These are phyloP conservation scores for Orchesella flavescens DNA, from an alignment of 2,888 invertebrate species.

Conservation along the genomic window DNA sequence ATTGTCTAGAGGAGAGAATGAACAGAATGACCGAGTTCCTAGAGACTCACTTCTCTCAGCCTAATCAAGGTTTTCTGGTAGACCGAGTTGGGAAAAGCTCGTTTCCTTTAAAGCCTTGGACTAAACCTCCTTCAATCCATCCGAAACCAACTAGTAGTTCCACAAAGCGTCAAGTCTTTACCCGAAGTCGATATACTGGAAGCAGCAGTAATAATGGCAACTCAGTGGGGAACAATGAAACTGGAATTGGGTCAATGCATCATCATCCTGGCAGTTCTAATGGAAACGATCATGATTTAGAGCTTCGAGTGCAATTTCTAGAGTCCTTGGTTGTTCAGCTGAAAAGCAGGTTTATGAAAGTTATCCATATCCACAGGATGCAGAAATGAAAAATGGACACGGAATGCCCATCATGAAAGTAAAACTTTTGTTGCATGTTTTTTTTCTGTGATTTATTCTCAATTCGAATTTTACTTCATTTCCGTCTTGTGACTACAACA, in stretches of 20 bases:
- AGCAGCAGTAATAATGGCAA: not conserved
- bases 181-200: not conserved
- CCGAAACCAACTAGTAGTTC: constrained; percentile 29
- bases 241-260: not conserved
- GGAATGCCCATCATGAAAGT: not conserved
- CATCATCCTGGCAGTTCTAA: not conserved
- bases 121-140: not conserved
- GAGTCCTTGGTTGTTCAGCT: constrained; percentile 22
- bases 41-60: not conserved
- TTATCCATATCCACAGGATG: not conserved
- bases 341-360: constrained; percentile 30
- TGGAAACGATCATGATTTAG: not conserved
- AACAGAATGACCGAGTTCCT: not conserved
- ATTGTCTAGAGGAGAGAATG: not conserved
- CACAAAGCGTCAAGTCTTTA: constrained; percentile 15
- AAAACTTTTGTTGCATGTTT: too few relatives aligned
- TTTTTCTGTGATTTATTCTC: not conserved
- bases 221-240: not conserved
- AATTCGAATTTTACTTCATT: not conserved
- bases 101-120: not conserved
- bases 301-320: constrained; percentile 5
- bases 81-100: too few relatives aligned
- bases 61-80: too few relatives aligned
- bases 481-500: not conserved
- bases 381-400: not conserved